phyloP scores from a whole-genome alignment of 2,797 vertebrate genomes.

The Heteromormyrus szaboi region DNA sequence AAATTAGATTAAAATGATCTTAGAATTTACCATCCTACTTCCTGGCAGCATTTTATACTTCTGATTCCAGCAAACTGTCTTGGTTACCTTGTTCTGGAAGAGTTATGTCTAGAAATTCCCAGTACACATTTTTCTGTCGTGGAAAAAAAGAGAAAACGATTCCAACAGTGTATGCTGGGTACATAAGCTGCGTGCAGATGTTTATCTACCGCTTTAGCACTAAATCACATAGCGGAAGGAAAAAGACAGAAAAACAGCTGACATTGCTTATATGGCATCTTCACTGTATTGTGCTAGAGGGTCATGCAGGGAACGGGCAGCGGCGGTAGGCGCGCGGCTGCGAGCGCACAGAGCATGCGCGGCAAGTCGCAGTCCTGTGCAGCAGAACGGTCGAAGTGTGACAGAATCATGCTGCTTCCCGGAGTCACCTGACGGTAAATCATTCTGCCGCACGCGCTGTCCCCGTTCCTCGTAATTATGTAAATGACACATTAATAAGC shows the following conservation, averaged over 20 bases:
- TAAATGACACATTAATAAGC: constrained; percentile 76
- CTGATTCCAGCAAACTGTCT: neutral
- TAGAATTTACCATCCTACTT: neutral
- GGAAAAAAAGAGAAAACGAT: neutral
- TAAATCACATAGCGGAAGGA: neutral
- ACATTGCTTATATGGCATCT: neutral
- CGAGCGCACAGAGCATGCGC: neutral
- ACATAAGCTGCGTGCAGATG: neutral
- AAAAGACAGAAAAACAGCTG: neutral
- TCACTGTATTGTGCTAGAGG: neutral
- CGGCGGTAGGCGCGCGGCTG: too few species aligned
- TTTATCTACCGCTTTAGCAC: neutral
- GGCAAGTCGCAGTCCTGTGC: neutral
- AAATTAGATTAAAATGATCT: neutral
- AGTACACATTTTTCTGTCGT: neutral
- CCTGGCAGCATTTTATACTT: neutral
- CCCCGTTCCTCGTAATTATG: constrained; percentile 72
- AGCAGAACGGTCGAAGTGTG: neutral
- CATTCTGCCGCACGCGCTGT: constrained; percentile 60
- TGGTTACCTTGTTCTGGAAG: neutral
- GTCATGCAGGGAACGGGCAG: neutral
- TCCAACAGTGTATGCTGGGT: neutral
- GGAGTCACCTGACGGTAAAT: constrained; percentile 44
- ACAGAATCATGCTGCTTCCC: constrained; percentile 16
- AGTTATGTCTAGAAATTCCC: neutral